These are phyloP conservation scores for Sitodiplosis mosellana DNA, from an alignment of 1,140 invertebrate species.

Conservation along the genomic window DNA sequence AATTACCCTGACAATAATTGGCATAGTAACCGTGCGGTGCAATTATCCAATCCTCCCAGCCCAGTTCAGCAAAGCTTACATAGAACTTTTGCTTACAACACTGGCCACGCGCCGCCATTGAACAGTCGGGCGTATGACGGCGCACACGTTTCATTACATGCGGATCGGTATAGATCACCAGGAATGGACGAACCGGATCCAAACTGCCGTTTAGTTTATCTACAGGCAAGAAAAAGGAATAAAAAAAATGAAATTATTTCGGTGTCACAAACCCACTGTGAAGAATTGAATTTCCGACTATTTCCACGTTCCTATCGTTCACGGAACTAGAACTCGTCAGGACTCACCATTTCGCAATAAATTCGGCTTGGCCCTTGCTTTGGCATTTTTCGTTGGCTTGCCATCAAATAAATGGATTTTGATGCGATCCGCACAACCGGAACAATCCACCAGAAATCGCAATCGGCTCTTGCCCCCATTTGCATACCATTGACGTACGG, in stretches of 20 bases:
- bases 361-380: no score
- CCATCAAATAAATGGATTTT: slow-evolving; percentile 30
- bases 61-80: slow-evolving; percentile 74
- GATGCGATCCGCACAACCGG: slow-evolving; percentile 56
- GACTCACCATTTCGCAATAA: no score
- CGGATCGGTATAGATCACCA: slow-evolving; percentile 61
- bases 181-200: slow-evolving; percentile 55
- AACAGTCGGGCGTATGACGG: slow-evolving; percentile 65
- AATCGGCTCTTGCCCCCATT: slow-evolving; percentile 35
- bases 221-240: no score
- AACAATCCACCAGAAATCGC: slow-evolving; percentile 64
- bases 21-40: slow-evolving; percentile 77
- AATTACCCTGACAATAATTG: slow-evolving; percentile 86
- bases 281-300: no score
- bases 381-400: not conserved
- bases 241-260: no score
- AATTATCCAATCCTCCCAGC: slow-evolving; percentile 93
- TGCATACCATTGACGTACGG: slow-evolving; percentile 54
- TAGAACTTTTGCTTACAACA: slow-evolving; percentile 85
- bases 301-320: no score
- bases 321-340: no score
- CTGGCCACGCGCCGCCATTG: slow-evolving; percentile 48
- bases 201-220: slow-evolving; percentile 3
- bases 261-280: no score
- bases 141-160: slow-evolving; percentile 42